phyloP scores from a whole-genome alignment of 2,888 invertebrate genomes.

The Lepidocyrtoides sp. region DNA sequence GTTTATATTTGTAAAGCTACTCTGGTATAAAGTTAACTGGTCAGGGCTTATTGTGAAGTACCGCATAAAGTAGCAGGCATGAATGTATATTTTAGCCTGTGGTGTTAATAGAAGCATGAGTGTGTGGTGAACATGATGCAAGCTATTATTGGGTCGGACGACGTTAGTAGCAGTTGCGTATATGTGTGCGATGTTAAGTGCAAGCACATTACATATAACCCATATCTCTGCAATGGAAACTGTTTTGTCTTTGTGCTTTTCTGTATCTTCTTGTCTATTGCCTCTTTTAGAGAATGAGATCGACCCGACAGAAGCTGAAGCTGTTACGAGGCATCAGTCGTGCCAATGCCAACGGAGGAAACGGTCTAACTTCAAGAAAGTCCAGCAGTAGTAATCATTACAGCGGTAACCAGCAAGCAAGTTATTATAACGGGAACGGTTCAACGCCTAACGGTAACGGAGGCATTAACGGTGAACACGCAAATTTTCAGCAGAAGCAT shows the following conservation, averaged over 20 bases:
- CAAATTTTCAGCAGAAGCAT: conserved; percentile 32
- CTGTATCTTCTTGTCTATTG: conserved; percentile 42
- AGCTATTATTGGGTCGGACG: conserved; percentile 11
- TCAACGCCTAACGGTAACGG: conserved; percentile 45
- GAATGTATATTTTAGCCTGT: neutral
- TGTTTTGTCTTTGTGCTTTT: conserved; percentile 27
- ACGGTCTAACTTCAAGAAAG: conserved; percentile 75
- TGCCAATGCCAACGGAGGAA: conserved; percentile 81
- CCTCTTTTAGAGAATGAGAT: conserved; percentile 83
- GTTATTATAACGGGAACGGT: conserved; percentile 41
- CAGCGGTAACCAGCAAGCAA: conserved; percentile 19
- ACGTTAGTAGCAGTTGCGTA: neutral
- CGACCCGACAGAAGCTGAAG: conserved; percentile 85
- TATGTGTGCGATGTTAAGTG: neutral
- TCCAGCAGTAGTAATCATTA: conserved; percentile 63
- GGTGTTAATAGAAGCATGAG: neutral
- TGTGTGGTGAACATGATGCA: neutral
- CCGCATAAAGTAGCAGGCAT: neutral
- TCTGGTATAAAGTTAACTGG: conserved; percentile 10
- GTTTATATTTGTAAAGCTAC: neutral
- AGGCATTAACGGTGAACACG: conserved; percentile 15
- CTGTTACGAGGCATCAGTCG: conserved; percentile 85
- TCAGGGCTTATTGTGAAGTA: neutral
- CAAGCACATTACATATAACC: neutral
- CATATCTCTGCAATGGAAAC: conserved; percentile 4